phyloP scores from a whole-genome alignment of 1,140 invertebrate genomes.

The Bombus huntii region DNA sequence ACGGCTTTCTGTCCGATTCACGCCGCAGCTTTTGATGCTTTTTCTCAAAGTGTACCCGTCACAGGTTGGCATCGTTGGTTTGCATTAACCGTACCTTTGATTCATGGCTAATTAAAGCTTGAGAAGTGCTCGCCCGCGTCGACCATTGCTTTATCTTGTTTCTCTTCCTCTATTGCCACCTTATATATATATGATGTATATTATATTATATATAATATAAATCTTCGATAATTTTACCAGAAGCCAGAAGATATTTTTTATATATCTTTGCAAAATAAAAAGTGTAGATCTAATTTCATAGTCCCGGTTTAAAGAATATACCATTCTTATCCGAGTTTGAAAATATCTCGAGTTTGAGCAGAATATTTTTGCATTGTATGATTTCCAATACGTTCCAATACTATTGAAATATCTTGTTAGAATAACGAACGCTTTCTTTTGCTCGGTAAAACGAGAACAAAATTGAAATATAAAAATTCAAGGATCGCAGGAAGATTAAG shows the following conservation, averaged over 20 bases:
- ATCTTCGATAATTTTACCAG: background rate
- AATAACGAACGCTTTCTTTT: background rate
- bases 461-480: background rate
- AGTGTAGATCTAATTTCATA: too few relatives aligned
- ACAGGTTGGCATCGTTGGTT: slow-evolving; percentile 49
- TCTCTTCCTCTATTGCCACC: background rate
- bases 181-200: background rate
- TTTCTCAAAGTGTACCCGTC: slow-evolving; percentile 30
- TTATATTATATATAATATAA: too few relatives aligned
- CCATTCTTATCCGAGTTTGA: too few relatives aligned
- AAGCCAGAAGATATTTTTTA: too few relatives aligned
- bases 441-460: background rate
- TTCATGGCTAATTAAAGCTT: slow-evolving; percentile 67
- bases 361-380: background rate
- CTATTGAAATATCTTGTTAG: background rate
- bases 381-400: background rate
- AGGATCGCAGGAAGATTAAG: background rate
- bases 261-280: too few relatives aligned
- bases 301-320: too few relatives aligned
- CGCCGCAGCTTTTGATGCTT: slow-evolving; percentile 43
- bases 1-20: slow-evolving; percentile 17
- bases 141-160: background rate
- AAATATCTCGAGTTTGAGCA: background rate
- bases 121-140: slow-evolving; percentile 19
- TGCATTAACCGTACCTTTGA: slow-evolving; percentile 68